A percentile compares a stretch with the other conserved stretches of the same genome.
Conservation (phyloP, 2,888 invertebrate genomes). For the Caenorhabditis parvicauda region DNA sequence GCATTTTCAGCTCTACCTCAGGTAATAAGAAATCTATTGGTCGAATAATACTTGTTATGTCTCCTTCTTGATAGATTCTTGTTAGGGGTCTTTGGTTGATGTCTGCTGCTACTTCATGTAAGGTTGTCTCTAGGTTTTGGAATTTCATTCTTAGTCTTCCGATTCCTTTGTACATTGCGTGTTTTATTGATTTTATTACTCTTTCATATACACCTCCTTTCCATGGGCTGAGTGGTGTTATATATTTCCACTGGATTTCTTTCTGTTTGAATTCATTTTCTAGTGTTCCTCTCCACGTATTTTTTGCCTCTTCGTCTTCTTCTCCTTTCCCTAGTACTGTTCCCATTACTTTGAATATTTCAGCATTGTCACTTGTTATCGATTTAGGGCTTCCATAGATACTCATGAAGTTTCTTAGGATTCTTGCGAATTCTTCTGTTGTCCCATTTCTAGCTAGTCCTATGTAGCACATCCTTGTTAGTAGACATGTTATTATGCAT, state of each 20-base stretch:
- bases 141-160: conserved; percentile 64
- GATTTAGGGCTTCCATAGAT: conserved; percentile 15
- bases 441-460: conserved; percentile 17
- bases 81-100: conserved; percentile 63
- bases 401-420: conserved; percentile 16
- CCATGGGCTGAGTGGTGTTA: conserved; percentile 64
- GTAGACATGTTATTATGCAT: conserved; percentile 17
- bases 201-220: conserved; percentile 66
- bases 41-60: conserved; percentile 8
- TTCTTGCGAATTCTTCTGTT: conserved; percentile 13
- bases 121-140: conserved; percentile 53
- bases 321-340: conserved; percentile 31
- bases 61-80: conserved; percentile 46
- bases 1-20: background rate
- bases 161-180: conserved; percentile 59
- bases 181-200: conserved; percentile 63
- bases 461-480: conserved; percentile 19
- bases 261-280: conserved; percentile 1
- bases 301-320: background rate
- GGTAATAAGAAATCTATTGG: conserved; percentile 25
- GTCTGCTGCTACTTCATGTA: conserved; percentile 54
- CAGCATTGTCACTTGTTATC: conserved; percentile 47
- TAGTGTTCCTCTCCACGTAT: no score
- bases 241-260: conserved; percentile 59
- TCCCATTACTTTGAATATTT: conserved; percentile 62